Evolutionary conservation across 2,888 invertebrate genomes (phyloP).

Genomic region (Serripes groenlandicus): DNA sequence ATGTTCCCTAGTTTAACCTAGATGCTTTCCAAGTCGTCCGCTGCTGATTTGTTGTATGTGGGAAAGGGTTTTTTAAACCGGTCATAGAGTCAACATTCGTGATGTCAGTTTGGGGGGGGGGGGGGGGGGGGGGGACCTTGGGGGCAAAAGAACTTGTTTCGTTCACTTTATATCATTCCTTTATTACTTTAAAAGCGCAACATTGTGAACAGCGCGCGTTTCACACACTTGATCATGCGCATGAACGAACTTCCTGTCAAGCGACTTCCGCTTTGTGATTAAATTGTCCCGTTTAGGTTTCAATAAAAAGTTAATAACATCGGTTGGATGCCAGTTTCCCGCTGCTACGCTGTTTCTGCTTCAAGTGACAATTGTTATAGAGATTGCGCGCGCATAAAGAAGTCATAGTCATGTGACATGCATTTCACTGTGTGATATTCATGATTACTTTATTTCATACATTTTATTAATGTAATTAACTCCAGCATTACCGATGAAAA

Average conservation of each 20-base stretch:
- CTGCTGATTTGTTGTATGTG: too few relatives aligned
- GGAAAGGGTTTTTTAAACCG: too few relatives aligned
- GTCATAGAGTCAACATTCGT: too few relatives aligned
- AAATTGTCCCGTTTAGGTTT: conserved; percentile 20
- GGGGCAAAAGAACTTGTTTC: too few relatives aligned
- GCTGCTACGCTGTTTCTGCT: conserved; percentile 10
- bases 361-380: conserved; percentile 9
- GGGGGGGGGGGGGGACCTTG: too few relatives aligned
- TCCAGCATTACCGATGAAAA: too few relatives aligned
- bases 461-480: too few relatives aligned
- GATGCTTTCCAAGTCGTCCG: too few relatives aligned
- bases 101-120: too few relatives aligned
- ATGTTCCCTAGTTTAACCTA: too few relatives aligned
- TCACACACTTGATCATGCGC: conserved; percentile 42
- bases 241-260: conserved; percentile 39
- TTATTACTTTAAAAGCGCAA: neutral
- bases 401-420: neutral
- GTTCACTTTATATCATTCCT: neutral
- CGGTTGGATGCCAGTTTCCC: conserved; percentile 2
- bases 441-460: neutral
- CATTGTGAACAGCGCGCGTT: conserved; percentile 8
- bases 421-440: neutral
- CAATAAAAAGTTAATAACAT: conserved; percentile 23
- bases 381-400: conserved; percentile 7
- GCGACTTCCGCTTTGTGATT: conserved; percentile 41